These are phyloP conservation scores for Tragelaphus scriptus DNA, from an alignment of 2,113 vertebrate species.

Conservation along the genomic window DNA sequence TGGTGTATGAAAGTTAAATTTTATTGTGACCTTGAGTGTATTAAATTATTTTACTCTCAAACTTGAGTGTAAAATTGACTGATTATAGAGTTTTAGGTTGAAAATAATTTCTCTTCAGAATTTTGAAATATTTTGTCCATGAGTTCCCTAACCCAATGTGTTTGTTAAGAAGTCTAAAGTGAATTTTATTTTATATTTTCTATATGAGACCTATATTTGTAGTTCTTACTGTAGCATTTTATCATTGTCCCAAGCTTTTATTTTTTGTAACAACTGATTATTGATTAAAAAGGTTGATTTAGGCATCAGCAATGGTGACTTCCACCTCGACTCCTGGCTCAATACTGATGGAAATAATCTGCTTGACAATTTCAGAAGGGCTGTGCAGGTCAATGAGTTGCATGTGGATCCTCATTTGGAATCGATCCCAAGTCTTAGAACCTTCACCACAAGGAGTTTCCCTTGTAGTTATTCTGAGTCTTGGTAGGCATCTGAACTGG, in stretches of 20 bases:
- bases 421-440: neutral
- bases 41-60: neutral
- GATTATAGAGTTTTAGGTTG: neutral
- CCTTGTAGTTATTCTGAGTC: neutral
- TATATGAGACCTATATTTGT: neutral
- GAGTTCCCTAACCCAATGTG: neutral
- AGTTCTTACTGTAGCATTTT: neutral
- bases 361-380: neutral
- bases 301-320: neutral
- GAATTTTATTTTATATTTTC: neutral
- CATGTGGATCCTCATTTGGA: neutral
- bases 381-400: neutral
- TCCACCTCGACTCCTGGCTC: neutral
- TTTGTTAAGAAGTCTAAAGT: neutral
- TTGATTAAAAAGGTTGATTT: neutral
- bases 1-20: neutral
- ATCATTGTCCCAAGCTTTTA: neutral
- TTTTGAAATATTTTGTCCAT: neutral
- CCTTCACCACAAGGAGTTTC: neutral
- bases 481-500: neutral
- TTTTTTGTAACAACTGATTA: neutral
- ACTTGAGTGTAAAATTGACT: neutral
- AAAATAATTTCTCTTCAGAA: neutral
- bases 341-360: neutral
- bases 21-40: neutral